Percentiles rank a stretch among this genome's conserved stretches.
These are phyloP conservation scores for Dicaeum eximium DNA, from an alignment of 2,113 vertebrate genomes.

Conservation along the genomic window DNA sequence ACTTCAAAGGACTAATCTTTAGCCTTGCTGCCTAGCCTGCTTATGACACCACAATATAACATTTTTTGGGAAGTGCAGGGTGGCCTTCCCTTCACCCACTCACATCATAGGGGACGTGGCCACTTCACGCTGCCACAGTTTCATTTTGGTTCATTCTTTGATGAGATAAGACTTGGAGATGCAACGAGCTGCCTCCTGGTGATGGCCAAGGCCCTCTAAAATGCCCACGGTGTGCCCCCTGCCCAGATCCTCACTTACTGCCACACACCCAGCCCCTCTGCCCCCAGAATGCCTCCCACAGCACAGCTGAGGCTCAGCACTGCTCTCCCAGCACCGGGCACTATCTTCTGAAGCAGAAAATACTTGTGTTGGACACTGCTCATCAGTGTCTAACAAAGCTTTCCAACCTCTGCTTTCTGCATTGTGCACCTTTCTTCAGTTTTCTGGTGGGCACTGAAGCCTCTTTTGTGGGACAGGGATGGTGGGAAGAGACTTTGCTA, in stretches of 20 bases:
- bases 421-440: not conserved
- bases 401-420: not conserved
- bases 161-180: too few relatives aligned
- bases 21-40: not conserved
- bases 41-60: not conserved
- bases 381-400: not conserved
- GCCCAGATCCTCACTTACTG: not conserved
- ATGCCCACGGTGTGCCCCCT: not conserved
- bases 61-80: not conserved
- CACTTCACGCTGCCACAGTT: not conserved
- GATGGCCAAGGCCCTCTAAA: not conserved
- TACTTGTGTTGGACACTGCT: not conserved
- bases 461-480: not conserved
- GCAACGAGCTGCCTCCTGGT: not conserved
- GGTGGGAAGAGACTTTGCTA: not conserved
- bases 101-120: fast-evolving
- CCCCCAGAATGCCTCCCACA: not conserved
- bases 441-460: not conserved
- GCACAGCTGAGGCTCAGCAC: not conserved
- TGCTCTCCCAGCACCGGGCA: not conserved
- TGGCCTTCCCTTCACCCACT: not conserved
- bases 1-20: not conserved
- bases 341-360: not conserved
- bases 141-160: not conserved
- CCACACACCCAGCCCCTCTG: not conserved